These are phyloP conservation scores for Harpalus rufipes DNA, from an alignment of 2,888 invertebrate genomes.

Conservation along the genomic window DNA sequence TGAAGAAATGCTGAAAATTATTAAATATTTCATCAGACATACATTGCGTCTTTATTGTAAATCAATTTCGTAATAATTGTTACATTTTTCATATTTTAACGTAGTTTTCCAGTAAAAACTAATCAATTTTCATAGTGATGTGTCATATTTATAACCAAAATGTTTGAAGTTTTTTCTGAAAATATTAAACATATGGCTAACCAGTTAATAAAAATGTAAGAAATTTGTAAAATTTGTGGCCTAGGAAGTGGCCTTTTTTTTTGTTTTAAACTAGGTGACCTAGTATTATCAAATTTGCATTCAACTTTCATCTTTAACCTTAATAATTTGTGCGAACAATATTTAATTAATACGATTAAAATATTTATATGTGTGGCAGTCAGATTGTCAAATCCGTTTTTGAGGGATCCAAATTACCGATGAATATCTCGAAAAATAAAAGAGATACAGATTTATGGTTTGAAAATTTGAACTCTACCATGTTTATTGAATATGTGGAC, in stretches of 20 bases:
- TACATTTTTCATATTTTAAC: neutral
- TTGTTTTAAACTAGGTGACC: conserved; percentile 57
- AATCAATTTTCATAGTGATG: neutral
- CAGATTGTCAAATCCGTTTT: too few species aligned
- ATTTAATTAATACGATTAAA: neutral
- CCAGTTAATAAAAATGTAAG: neutral
- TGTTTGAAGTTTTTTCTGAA: neutral
- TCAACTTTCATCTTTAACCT: conserved; percentile 19
- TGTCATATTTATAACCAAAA: neutral
- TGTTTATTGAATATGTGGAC: too few species aligned
- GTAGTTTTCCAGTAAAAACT: neutral
- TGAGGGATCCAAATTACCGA: too few species aligned
- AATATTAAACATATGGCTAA: neutral
- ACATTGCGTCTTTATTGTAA: neutral
- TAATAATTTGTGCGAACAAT: neutral
- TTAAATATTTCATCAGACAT: neutral
- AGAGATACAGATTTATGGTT: too few species aligned
- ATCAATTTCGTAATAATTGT: too few species aligned
- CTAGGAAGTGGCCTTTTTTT: neutral
- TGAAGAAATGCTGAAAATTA: neutral
- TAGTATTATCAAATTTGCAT: conserved; percentile 45
- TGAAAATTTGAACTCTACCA: too few species aligned
- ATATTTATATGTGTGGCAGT: neutral
- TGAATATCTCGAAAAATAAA: too few species aligned
- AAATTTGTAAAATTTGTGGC: neutral